Evolutionary conservation across 2,113 vertebrate species (phyloP), one percentile per base, ranked within the genome.

Genomic region (Calidris pygmaea): DNA sequence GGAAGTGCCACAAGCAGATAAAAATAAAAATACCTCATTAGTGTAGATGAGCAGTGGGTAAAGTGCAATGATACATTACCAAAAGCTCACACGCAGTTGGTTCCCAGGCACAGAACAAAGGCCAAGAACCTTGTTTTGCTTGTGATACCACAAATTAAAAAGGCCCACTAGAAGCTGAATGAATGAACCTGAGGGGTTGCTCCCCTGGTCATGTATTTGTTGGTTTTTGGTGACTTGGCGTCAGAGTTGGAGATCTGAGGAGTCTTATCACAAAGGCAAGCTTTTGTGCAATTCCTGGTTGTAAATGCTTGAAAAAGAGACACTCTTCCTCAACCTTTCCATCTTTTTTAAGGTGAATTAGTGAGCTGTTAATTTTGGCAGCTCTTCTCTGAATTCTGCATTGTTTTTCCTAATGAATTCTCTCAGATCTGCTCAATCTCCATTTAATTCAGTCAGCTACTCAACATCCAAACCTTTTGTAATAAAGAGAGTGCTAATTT

Each of bases 381-480:
- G 45, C 48, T 75, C 45, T 88, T 75, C 88, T 67, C 86, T 78
- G 78, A 81, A 47, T 92, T 93, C 90, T 89, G 56, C 79, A 47
- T 75, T 89, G 67, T 89, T 88, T 92, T 71, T 90, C 67, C 78
- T 91, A 80, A 89, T 96, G 90, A 96, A 0, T 95, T 90, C 84
- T 90, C 89, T 94, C 77, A 79, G 81, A 79, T 95, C 67, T 91
- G 55, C 90, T 97, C 87, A 71, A 88, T 93, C 85, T 90, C 74
- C 27, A 23, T 97, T 94, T 97, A 95, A 95, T 97, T 97, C 77
- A 87, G 67, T 81, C 89, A 96, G 60, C 84, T 91, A 93, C 92
- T 96, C 81, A 92, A 91, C 87, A 94, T 70, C 76, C 79, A 90
- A 94, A 87, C 53, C 73, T 89, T 94, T 92, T 96, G 74, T 94